phyloP scores from a whole-genome alignment of 2,888 invertebrate species.

The Dichetophora obliterata region DNA sequence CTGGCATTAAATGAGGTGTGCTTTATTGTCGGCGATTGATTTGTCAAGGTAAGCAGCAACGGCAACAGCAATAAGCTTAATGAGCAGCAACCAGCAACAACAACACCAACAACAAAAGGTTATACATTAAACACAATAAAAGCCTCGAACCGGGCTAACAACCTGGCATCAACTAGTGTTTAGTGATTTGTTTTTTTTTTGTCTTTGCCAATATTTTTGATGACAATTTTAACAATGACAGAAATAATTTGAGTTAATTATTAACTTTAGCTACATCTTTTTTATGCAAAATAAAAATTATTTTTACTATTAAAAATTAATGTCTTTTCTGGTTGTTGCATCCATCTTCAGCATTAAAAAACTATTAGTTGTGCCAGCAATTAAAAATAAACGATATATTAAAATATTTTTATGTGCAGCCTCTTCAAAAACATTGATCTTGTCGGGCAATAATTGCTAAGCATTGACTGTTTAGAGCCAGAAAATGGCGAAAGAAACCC shows the following conservation, averaged over 20 bases:
- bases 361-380: no score
- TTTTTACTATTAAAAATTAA: background rate
- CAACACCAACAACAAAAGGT: background rate
- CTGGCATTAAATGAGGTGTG: background rate
- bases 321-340: no score
- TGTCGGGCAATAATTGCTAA: no score
- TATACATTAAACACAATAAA: background rate
- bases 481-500: no score
- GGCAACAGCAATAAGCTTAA: background rate
- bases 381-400: no score
- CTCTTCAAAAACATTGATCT: no score
- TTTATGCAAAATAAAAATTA: background rate
- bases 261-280: background rate
- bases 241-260: no score
- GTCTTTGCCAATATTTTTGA: no score
- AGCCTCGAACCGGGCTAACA: background rate
- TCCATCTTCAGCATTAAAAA: no score
- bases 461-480: no score
- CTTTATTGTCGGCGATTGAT: constrained; percentile 37
- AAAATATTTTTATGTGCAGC: no score
- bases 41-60: constrained; percentile 42
- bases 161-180: background rate
- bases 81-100: constrained; percentile 1
- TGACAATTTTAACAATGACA: background rate
- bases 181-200: no score